Conservation (phyloP, 2,113 vertebrate species). For the Thunnus thynnus region DNA sequence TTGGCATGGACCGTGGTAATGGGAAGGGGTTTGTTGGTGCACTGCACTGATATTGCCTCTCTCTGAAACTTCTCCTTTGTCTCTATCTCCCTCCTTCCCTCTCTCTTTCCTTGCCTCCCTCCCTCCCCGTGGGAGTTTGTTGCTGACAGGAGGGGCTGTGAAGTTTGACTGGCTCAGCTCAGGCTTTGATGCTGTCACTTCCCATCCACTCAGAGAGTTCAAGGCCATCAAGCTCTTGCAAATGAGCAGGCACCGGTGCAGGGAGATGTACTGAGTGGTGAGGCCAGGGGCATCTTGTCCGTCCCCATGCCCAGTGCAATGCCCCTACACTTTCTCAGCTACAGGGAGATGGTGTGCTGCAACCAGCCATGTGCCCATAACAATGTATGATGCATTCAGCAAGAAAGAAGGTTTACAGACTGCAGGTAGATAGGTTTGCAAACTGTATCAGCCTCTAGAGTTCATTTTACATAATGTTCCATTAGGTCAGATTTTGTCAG, state of each 20-base stretch:
- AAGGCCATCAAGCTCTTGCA: conserved; percentile 83
- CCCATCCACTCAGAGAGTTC: conserved; percentile 82
- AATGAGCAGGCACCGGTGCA: conserved; percentile 75
- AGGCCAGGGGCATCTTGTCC: conserved; percentile 69
- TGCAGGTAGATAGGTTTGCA: background rate
- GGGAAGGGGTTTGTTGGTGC: conserved; percentile 23
- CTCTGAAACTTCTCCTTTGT: conserved; percentile 55
- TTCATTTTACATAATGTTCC: too few relatives aligned
- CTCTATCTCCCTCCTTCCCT: conserved; percentile 42
- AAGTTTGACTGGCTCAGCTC: conserved; percentile 84
- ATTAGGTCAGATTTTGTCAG: too few relatives aligned
- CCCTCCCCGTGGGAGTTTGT: conserved; percentile 72
- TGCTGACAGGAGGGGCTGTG: conserved; percentile 79
- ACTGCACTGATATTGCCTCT: conserved; percentile 23
- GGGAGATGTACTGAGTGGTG: conserved; percentile 56
- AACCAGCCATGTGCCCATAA: conserved; percentile 15
- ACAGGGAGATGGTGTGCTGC: conserved; percentile 11
- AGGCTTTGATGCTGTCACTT: conserved; percentile 85
- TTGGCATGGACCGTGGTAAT: conserved; percentile 36
- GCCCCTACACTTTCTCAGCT: conserved; percentile 44
- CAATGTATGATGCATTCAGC: background rate
- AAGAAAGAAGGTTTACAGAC: background rate
- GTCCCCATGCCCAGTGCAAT: conserved; percentile 60
- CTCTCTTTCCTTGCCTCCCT: conserved; percentile 38
- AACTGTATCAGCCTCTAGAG: too few relatives aligned